phyloP scores from a whole-genome alignment of 2,888 invertebrate species.

The Noctuana brunneofusca region DNA sequence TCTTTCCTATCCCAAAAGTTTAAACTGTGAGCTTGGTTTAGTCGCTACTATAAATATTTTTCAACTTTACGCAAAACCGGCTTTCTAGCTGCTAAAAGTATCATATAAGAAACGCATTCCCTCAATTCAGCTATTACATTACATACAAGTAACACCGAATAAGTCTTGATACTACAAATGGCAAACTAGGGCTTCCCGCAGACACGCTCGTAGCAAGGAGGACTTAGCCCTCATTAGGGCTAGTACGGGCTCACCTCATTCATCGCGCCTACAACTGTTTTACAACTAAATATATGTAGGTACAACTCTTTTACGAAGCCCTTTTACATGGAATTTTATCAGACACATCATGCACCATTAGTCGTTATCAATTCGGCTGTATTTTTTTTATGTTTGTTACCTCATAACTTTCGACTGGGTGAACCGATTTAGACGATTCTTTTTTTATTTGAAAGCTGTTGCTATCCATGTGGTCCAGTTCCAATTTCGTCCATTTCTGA shows the following conservation, averaged over 20 bases:
- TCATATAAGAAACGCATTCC: neutral
- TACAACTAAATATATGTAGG: neutral
- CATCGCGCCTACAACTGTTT: conserved; percentile 9
- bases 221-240: conserved; percentile 24
- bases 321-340: too few relatives aligned
- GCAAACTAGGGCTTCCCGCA: conserved; percentile 13
- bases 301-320: neutral
- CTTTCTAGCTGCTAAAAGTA: too few relatives aligned
- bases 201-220: neutral
- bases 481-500: too few relatives aligned
- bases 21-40: too few relatives aligned
- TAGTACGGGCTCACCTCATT: conserved; percentile 24
- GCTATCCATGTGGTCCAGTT: too few relatives aligned
- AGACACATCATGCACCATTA: too few relatives aligned
- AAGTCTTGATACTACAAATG: neutral
- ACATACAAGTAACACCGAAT: neutral
- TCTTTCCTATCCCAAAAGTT: too few relatives aligned
- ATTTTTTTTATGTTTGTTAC: too few relatives aligned
- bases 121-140: neutral
- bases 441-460: too few relatives aligned
- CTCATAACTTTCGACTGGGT: too few relatives aligned
- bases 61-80: neutral
- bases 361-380: too few relatives aligned
- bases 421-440: too few relatives aligned
- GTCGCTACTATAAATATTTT: neutral